Evolutionary conservation across 2,113 vertebrate genomes (phyloP).

Genomic region (Chionodraco myersi): DNA sequence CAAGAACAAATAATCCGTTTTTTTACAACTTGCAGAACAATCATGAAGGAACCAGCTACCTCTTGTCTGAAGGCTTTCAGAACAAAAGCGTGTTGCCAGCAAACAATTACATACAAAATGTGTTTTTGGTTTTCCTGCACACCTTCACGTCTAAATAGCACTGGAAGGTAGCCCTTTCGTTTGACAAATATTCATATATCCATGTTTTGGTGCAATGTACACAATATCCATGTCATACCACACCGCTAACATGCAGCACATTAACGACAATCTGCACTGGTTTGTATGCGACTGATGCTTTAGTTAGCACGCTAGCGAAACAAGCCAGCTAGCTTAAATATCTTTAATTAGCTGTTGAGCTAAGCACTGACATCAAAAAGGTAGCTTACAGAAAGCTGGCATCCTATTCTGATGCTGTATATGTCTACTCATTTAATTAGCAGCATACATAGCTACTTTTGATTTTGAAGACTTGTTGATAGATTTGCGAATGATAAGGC

Average conservation of each 20-base stretch:
- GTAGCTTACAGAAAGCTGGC: background rate
- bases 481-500: background rate
- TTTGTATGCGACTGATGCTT: background rate
- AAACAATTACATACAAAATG: too few species aligned
- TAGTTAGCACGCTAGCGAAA: background rate
- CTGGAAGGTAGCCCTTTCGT: background rate
- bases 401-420: background rate
- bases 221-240: background rate
- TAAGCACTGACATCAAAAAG: background rate
- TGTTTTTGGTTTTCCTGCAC: background rate
- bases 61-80: background rate
- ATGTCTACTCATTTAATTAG: background rate
- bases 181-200: background rate
- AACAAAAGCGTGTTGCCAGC: too few species aligned
- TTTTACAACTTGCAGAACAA: background rate
- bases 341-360: background rate
- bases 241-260: background rate
- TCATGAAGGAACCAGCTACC: background rate
- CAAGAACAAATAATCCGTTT: background rate
- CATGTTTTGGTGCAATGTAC: background rate
- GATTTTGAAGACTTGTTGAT: slow-evolving; percentile 4
- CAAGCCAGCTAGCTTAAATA: background rate
- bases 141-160: background rate
- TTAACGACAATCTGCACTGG: background rate
- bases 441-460: background rate